Evolutionary conservation across 2,113 vertebrate species (phyloP).

Genomic region (Rissa tridactyla): DNA sequence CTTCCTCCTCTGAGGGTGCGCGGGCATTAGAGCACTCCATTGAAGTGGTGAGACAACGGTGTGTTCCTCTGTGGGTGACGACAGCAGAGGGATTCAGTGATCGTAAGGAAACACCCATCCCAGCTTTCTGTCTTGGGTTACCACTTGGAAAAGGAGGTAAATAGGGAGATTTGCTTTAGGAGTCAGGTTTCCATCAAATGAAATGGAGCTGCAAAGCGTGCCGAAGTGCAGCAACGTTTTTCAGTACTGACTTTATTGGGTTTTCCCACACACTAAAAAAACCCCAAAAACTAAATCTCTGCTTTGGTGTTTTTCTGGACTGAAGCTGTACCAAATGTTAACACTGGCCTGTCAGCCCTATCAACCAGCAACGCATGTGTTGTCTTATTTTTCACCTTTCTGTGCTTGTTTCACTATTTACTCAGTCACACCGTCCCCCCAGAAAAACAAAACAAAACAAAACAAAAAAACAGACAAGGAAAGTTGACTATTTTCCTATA

Average conservation of each 20-base stretch:
- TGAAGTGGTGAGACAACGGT: not conserved
- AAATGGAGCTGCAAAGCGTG: not conserved
- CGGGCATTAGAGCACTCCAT: not conserved
- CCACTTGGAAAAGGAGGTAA: not conserved
- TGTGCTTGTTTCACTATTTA: not conserved
- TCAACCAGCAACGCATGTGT: not conserved
- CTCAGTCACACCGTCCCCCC: no score
- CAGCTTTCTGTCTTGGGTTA: not conserved
- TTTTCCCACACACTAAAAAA: not conserved
- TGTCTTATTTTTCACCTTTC: not conserved
- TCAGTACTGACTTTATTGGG: no score
- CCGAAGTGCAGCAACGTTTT: not conserved
- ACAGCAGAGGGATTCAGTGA: not conserved
- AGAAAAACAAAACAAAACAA: not conserved
- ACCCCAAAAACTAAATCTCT: not conserved
- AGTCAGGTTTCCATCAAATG: not conserved
- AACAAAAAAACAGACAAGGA: not conserved
- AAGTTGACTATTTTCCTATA: not conserved
- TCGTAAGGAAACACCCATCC: not conserved
- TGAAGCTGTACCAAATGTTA: not conserved
- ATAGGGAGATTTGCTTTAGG: not conserved
- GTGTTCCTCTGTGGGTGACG: not conserved
- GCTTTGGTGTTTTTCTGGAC: not conserved
- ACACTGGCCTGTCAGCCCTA: accelerated
- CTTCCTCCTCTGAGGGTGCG: not conserved